Conservation (phyloP, 2,113 vertebrate species). For the Heliornis fulica region DNA sequence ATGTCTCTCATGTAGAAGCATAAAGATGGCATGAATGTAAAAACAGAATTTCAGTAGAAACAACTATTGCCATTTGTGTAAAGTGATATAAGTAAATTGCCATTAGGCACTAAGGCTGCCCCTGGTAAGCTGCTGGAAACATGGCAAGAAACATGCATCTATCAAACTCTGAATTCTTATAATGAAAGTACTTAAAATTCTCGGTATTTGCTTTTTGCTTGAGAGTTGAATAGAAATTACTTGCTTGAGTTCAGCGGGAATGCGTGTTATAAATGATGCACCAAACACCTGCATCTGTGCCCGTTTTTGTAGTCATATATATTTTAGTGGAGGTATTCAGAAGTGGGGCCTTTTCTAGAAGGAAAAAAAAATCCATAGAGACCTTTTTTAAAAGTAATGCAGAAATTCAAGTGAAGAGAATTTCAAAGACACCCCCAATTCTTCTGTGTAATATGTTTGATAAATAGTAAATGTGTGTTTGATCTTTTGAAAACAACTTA, state of each 20-base stretch:
- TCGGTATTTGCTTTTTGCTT: slow-evolving; percentile 9
- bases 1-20: not conserved
- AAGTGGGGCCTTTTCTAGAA: not conserved
- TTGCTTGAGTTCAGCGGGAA: slow-evolving; percentile 22
- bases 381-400: not conserved
- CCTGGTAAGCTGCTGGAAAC: not conserved
- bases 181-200: not conserved
- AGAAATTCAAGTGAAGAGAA: not conserved
- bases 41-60: not conserved
- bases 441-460: not conserved
- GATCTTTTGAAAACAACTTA: slow-evolving; percentile 22
- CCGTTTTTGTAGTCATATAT: not conserved
- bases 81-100: not conserved
- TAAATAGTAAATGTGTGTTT: slow-evolving; percentile 10
- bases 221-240: not conserved
- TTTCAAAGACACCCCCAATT: not conserved
- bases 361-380: not conserved
- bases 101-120: not conserved
- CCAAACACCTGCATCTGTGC: not conserved
- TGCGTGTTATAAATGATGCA: not conserved
- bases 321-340: not conserved
- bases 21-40: not conserved
- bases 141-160: not conserved
- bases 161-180: not conserved
- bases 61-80: not conserved